Base-by-base conservation (phyloP, 2,113 vertebrate genomes). In the Mastomys coucha region DNA sequence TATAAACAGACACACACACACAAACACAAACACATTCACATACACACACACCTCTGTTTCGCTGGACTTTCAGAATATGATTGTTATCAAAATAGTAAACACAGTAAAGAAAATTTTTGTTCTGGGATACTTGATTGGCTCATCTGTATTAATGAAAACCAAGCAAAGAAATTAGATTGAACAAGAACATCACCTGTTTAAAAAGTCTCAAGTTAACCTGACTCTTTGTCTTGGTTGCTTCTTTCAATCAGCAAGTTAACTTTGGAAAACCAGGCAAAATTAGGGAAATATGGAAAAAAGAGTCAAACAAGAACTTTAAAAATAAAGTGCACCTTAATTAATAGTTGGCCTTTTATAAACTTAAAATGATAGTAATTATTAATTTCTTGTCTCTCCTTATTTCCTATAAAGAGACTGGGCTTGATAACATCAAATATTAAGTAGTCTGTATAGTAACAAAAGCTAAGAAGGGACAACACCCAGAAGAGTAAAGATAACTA, bases 401-500 rank as follows among this genome's bases (percentile, higher is more conserved):
- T 75, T n/a, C 31, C 11, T 70, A 19, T 49, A 26, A 60, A 85
- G 73, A 14, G 31, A 49, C 5, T 49, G 31, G 9, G 7, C 67
- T 86, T 82, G 51, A 45, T 33, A 45, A 58, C 2, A 63, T 87
- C 20, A 70, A 49, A 87, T 17, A 4, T 31, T 69, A n/a, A 36
- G 69, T 8, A 7, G 31, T 7, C 70, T 88, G 13, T 73, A 36
- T 28, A 63, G 13, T 7, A 73, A 82, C 31, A 20, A 51, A 65
- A 22, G 56, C 31, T 86, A n/a, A 82, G 63, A 81, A 49, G 33
- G 12, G 22, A 33, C 72, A 95, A 70, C 11, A 87, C 70, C 78
- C 96, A 90, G 14, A 67, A 80, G 31, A 56, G 42, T 33, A 33
- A 94, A 84, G 75, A 88, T 36, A n/a, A 80, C 81, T 78, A 89